Base-by-base conservation (phyloP, 2,888 invertebrate genomes). In the Morpho helenor region DNA sequence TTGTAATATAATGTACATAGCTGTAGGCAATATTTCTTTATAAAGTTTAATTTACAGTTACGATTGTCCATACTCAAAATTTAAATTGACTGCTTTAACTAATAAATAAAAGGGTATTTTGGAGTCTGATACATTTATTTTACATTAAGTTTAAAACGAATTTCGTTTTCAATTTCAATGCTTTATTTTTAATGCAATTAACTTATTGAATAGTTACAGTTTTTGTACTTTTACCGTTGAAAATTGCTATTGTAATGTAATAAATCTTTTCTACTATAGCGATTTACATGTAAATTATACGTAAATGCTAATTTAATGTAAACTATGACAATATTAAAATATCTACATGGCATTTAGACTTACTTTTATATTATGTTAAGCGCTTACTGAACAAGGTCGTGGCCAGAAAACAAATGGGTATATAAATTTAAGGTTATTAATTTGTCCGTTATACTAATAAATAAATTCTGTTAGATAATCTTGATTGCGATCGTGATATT, bases 271-370 rank as follows among this genome's bases (percentile, higher is more conserved):
- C 56, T 62, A 62, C 59, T 59, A 74, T 84, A 85, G 82, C 74
- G 75, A 75, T 75, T 71, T 82, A 82, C 72, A 82, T 87, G 82
- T 87, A 83, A 84, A 80, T 75, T 74, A 83, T 85, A 80, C 70
- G 80, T 78, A 82, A 79, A 82, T 79, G 82, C 79, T 80, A 81
- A 73, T 83, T 80, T 80, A 84, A 84, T 83, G 83, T 80, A 70
- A 74, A 74, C 68, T 84, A 87, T 88, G 89, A 90, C 89, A 90
- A 90, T 90, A 90, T 88, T 89, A 86, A 84, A 77, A 83, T 84
- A 87, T 84, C 83, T 85, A 83, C 79, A 80, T 77, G 76, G 79
- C 81, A 76, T 79, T 81, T 85, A 85, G 85, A 76, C 61, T 83
- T 85, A 86, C 76, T 84, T 55, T 55, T 55, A 55, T 49, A 55